Percentiles rank a stretch among this genome's conserved stretches.
Conservation (phyloP, 92 coral and sea anemone genomes). For the Zoanthus sansibaricus region DNA sequence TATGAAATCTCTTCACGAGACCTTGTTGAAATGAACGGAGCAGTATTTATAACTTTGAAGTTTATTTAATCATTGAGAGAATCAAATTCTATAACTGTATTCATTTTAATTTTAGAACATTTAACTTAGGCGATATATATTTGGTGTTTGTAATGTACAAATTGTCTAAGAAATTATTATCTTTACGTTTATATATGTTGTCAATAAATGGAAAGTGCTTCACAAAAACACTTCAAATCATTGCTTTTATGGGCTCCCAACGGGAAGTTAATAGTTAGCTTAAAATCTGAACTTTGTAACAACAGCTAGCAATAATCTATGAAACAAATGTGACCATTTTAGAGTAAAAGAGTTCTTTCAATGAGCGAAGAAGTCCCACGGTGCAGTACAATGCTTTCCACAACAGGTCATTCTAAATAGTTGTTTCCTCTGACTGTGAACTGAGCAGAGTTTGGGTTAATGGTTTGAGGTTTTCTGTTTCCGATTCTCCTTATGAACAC, state of each 20-base stretch:
- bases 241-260: constrained; percentile 3
- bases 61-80: constrained; percentile 59
- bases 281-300: background rate
- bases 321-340: constrained; percentile 51
- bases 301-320: constrained; percentile 17
- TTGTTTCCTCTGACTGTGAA: constrained; percentile 33
- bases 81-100: constrained; percentile 41
- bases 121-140: constrained; percentile 7
- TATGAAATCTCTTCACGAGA: constrained; percentile 29
- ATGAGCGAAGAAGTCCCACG: constrained; percentile 43
- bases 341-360: constrained; percentile 50
- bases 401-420: constrained; percentile 46
- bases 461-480: constrained; percentile 25
- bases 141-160: background rate
- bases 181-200: constrained; percentile 1
- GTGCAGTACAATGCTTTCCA: constrained; percentile 61
- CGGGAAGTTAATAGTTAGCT: constrained; percentile 15
- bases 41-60: constrained; percentile 62
- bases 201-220: constrained; percentile 28
- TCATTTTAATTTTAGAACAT: constrained; percentile 35
- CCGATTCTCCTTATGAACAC: constrained; percentile 27
- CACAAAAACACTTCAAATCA: background rate
- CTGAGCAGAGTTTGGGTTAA: constrained; percentile 19
- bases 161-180: constrained; percentile 19
- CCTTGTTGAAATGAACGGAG: constrained; percentile 27